Evolutionary conservation across 2,888 invertebrate genomes (phyloP).

Genomic region (Meiosimyza platycephala): DNA sequence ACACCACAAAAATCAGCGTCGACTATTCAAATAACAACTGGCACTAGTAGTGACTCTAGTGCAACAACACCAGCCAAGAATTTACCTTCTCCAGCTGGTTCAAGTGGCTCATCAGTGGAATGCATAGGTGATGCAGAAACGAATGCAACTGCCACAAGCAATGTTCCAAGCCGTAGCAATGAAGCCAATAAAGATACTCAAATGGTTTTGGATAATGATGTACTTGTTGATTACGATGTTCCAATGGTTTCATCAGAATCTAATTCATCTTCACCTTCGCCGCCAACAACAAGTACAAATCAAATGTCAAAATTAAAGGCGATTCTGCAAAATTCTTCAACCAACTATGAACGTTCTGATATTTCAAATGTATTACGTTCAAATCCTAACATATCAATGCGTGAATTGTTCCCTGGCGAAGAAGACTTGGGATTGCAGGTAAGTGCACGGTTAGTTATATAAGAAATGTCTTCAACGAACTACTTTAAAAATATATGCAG

Average conservation of each 20-base stretch:
- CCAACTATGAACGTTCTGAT: conserved; percentile 48
- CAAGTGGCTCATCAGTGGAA: conserved; percentile 49
- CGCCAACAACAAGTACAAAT: conserved; percentile 46
- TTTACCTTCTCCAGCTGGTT: conserved; percentile 46
- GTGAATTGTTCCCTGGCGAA: conserved; percentile 84
- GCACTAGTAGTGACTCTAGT: not conserved
- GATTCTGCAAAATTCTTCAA: conserved; percentile 57
- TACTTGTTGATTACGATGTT: conserved; percentile 63
- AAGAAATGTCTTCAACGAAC: too few species aligned
- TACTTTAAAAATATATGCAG: too few species aligned
- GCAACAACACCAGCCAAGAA: conserved; percentile 29
- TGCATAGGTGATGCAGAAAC: conserved; percentile 43
- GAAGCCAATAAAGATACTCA: conserved; percentile 42
- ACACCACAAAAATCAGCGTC: conserved; percentile 47
- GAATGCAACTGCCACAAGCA: conserved; percentile 23
- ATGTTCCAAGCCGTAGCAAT: not conserved
- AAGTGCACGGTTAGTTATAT: conserved; percentile 56
- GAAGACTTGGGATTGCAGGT: conserved; percentile 78
- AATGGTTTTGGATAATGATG: conserved; percentile 57
- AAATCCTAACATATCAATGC: conserved; percentile 85
- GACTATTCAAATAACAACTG: conserved; percentile 11
- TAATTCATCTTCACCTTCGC: conserved; percentile 53
- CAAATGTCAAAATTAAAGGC: conserved; percentile 65
- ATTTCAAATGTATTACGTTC: conserved; percentile 65
- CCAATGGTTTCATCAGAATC: conserved; percentile 53